Evolutionary conservation across 1,140 invertebrate genomes (phyloP).

Genomic region (Dendroctonus valens): DNA sequence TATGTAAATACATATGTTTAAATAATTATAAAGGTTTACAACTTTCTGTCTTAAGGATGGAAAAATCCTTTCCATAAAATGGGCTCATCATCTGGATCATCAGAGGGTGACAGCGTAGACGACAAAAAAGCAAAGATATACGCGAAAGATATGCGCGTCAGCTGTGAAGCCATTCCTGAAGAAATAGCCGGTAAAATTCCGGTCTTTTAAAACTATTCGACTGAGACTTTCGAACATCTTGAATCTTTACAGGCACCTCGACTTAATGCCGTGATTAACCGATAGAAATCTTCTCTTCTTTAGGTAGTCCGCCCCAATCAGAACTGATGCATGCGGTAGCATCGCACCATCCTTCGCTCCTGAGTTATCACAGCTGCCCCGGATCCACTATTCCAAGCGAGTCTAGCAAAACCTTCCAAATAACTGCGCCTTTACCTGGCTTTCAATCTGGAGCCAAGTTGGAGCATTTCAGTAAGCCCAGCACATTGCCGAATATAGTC

Average conservation of each 20-base stretch:
- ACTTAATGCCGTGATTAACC: no score
- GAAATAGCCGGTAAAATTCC: slow-evolving; percentile 74
- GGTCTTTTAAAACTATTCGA: no score
- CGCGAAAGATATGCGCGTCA: slow-evolving; percentile 73
- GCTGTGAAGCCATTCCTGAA: slow-evolving; percentile 86
- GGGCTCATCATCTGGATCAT: slow-evolving; percentile 27
- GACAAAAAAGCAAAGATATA: slow-evolving; percentile 60
- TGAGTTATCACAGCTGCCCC: slow-evolving; percentile 48
- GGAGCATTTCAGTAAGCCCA: slow-evolving; percentile 34
- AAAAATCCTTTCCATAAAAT: slow-evolving; percentile 64
- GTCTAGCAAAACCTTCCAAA: slow-evolving; percentile 41
- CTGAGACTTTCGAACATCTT: no score
- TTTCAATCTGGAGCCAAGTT: slow-evolving; percentile 9
- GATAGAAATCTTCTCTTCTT: slow-evolving; percentile 10
- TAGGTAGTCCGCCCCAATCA: slow-evolving; percentile 56
- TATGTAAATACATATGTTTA: no score
- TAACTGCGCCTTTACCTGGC: slow-evolving; percentile 46
- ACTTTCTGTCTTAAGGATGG: slow-evolving; percentile 53
- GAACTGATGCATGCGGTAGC: slow-evolving; percentile 5
- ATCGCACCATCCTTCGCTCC: slow-evolving; percentile 43
- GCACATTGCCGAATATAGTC: slow-evolving; percentile 36
- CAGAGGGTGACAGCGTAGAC: slow-evolving; percentile 48
- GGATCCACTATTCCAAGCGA: slow-evolving; percentile 43
- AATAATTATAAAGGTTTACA: background rate
- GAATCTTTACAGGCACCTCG: no score